Evolutionary conservation across 2,797 vertebrate genomes (phyloP), one percentile per base, ranked within the genome.

Genomic region (Sciurus carolinensis): DNA sequence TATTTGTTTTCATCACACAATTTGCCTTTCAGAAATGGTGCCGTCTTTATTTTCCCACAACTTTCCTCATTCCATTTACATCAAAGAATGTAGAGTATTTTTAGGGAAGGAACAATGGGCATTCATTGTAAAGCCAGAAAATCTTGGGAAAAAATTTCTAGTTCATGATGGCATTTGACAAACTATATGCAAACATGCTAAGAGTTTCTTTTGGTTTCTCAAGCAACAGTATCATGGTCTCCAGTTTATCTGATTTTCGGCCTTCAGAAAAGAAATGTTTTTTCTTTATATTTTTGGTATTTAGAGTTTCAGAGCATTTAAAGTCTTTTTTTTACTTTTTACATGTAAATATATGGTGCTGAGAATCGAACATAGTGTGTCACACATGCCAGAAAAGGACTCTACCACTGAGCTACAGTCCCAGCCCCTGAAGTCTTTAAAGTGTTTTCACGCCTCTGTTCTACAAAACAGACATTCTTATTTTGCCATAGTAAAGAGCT

Each of bases 181-280:
- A 47, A 89, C 79, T 44, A 47, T 36, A 36, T 42, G 66, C 62
- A 77, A 17, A 84, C 75, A 42, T 64, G 36, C 62, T 64, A 66
- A 92, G 59, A 33, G 30, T 86, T 93, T 75, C 30, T 12, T 94
- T 81, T 95, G 76, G 39, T 80, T 86, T 94, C 36, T 76, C 84
- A 39, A 75, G 26, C 17, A 84, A 66, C 52, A 47, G 4, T 80
- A 10, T 75, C 47, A 85, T 79, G 2, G 0, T 79, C 44, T 87
- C 57, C 69, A 50, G 52, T 83, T 86, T 66, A 42, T 88, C 81
- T 95, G 57, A 81, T 72, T 67, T 95, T 30, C 87, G 18, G 5
- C 24, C 28, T 80, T 88, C 33, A 86, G 20, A 96, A 85, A 96
- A 77, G 10, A 79, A 47, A 36, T 36, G 24, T 89, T 91, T 91